phyloP scores from a whole-genome alignment of 1,140 invertebrate genomes.

The Caenorhabditis elegans region WBcel235 BX284606.5:7615001-7615500 shows the following conservation, averaged over 20 bases:
- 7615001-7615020: not conserved
- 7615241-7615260: conserved; percentile 19
- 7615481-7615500: no score
- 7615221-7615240: conserved; percentile 22
- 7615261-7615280: not conserved
- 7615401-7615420: no score
- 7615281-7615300: not conserved
- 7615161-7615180: conserved; percentile 29
- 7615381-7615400: no score
- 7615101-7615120: conserved; percentile 7
- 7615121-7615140: not conserved
- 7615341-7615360: no score
- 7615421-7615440: no score
- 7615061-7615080: not conserved
- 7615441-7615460: no score
- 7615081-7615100: conserved; percentile 7
- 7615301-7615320: no score
- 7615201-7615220: conserved; percentile 13
- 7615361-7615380: no score
- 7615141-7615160: not conserved
- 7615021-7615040: not conserved
- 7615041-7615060: not conserved
- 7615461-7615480: no score
- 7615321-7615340: no score
- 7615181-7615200: conserved; percentile 22